These are phyloP conservation scores for Spilarctia lutea DNA, from an alignment of 2,888 invertebrate genomes.

Conservation along the genomic window DNA sequence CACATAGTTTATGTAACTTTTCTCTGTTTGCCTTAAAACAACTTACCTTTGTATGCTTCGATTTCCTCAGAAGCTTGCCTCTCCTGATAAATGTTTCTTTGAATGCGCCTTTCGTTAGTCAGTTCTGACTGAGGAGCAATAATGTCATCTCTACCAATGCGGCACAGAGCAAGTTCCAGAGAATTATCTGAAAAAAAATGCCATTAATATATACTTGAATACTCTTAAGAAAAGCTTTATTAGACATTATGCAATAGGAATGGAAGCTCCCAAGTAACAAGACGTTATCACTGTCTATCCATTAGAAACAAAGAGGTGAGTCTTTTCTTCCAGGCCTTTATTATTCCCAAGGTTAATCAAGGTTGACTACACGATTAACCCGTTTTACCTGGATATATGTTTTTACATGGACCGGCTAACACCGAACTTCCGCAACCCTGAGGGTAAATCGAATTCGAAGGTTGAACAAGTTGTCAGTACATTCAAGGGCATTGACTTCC, in stretches of 20 bases:
- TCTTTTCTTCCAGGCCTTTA: no score
- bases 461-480: no score
- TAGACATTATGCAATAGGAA: neutral
- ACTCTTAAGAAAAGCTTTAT: neutral
- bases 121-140: slow-evolving; percentile 93
- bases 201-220: neutral
- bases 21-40: neutral
- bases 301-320: neutral
- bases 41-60: slow-evolving; percentile 81
- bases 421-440: no score
- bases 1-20: neutral
- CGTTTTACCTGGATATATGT: no score
- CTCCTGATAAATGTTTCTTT: slow-evolving; percentile 84
- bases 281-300: neutral
- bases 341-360: no score
- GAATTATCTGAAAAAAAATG: slow-evolving; percentile 81
- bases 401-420: no score
- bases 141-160: slow-evolving; percentile 96
- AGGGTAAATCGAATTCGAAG: no score
- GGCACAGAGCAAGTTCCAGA: slow-evolving; percentile 93
- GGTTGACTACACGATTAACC: no score
- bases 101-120: slow-evolving; percentile 84
- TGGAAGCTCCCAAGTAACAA: neutral
- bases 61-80: slow-evolving; percentile 85
- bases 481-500: no score